phyloP scores from a whole-genome alignment of 2,888 invertebrate genomes.

The Melanostoma mellinum region DNA sequence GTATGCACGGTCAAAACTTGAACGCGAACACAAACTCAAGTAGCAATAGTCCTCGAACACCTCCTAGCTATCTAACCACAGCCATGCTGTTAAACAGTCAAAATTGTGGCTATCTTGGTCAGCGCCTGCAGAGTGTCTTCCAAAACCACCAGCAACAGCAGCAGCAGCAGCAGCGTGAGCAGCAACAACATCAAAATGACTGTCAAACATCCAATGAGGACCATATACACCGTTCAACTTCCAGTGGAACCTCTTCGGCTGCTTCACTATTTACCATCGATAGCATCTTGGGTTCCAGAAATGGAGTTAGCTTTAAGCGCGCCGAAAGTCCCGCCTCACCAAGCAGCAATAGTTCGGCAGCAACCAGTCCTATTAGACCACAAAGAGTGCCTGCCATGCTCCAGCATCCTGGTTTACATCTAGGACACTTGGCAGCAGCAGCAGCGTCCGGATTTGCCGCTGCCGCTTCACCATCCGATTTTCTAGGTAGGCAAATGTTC shows the following conservation, averaged over 20 bases:
- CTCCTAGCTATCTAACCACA: conserved; percentile 80
- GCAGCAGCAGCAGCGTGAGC: conserved; percentile 76
- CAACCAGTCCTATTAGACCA: conserved; percentile 82
- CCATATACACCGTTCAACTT: conserved; percentile 69
- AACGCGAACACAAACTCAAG: conserved; percentile 74
- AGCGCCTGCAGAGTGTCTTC: conserved; percentile 81
- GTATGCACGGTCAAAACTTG: conserved; percentile 75
- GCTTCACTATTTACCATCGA: conserved; percentile 92
- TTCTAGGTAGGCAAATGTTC: conserved; percentile 86
- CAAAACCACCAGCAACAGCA: conserved; percentile 78
- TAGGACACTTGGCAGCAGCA: conserved; percentile 86
- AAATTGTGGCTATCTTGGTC: conserved; percentile 81
- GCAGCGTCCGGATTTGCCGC: conserved; percentile 85
- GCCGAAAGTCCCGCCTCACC: conserved; percentile 81
- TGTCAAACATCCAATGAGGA: conserved; percentile 52
- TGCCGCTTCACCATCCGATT: conserved; percentile 87
- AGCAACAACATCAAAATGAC: conserved; percentile 78
- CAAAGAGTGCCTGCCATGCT: conserved; percentile 82
- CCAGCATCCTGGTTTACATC: conserved; percentile 84
- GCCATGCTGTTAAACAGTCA: conserved; percentile 82
- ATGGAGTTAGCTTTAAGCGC: conserved; percentile 75
- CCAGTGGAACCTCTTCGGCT: conserved; percentile 82
- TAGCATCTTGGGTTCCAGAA: conserved; percentile 89
- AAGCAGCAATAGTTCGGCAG: conserved; percentile 84
- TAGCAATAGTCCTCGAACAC: conserved; percentile 74